Evolutionary conservation across 2,113 vertebrate species (phyloP).

Genomic region (Lepisosteus oculatus): DNA sequence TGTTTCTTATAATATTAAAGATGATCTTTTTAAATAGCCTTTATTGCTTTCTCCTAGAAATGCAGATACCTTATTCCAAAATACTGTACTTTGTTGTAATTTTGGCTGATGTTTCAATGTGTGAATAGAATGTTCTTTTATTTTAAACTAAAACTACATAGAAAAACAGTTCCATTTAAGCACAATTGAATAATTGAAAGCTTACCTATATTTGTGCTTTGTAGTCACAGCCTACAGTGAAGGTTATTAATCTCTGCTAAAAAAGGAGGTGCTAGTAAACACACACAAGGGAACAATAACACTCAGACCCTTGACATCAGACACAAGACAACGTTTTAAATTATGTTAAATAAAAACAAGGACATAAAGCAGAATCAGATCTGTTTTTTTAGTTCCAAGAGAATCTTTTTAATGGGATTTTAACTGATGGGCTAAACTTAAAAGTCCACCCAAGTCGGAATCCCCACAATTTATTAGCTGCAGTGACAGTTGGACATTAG

Average conservation of each 20-base stretch:
- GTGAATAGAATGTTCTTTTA: too few species aligned
- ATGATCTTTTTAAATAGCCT: too few species aligned
- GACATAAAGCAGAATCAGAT: conserved; percentile 29
- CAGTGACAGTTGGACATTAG: conserved; percentile 34
- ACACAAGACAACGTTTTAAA: conserved; percentile 52
- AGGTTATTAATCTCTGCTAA: not conserved
- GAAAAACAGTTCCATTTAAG: too few species aligned
- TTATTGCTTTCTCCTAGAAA: too few species aligned
- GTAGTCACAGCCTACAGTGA: not conserved
- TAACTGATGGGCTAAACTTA: conserved; percentile 69
- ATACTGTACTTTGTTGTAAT: too few species aligned
- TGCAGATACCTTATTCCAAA: too few species aligned
- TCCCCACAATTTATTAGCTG: conserved; percentile 45
- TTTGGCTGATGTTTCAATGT: too few species aligned
- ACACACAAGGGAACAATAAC: conserved; percentile 46
- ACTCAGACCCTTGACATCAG: conserved; percentile 43
- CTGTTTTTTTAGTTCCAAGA: conserved; percentile 35
- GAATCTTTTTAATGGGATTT: conserved; percentile 58
- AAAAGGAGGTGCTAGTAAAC: not conserved
- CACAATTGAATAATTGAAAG: not conserved
- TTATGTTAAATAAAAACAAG: conserved; percentile 40
- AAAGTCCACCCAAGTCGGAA: conserved; percentile 62
- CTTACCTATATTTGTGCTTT: not conserved
- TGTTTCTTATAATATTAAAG: too few species aligned
- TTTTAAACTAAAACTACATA: too few species aligned